phyloP scores from a whole-genome alignment of 2,113 vertebrate species.

The Chamaea fasciata region DNA sequence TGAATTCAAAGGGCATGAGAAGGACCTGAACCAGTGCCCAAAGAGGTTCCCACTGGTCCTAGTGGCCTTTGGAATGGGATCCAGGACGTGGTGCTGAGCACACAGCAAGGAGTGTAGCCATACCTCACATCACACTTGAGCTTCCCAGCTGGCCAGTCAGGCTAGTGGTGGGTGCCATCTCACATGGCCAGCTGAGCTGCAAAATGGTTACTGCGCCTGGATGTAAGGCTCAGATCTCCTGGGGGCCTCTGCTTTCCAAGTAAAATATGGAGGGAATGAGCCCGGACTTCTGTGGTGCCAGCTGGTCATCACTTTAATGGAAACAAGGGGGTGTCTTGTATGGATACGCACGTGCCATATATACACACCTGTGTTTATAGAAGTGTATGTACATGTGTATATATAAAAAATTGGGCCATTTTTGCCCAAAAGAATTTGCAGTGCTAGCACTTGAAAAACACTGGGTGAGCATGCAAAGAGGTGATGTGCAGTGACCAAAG shows the following conservation, averaged over 20 bases:
- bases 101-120: rapidly evolving
- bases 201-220: rapidly evolving
- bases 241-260: neutral
- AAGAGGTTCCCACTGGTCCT: neutral
- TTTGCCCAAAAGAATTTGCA: neutral
- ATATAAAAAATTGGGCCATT: rapidly evolving
- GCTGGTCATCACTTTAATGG: rapidly evolving
- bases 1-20: neutral
- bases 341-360: rapidly evolving
- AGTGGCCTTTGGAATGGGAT: neutral
- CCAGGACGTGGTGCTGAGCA: neutral
- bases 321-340: neutral
- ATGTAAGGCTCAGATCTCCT: neutral
- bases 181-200: neutral
- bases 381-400: rapidly evolving
- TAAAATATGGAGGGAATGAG: neutral
- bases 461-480: rapidly evolving
- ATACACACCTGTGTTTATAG: rapidly evolving
- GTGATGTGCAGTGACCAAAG: neutral
- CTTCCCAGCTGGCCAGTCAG: rapidly evolving
- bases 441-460: neutral
- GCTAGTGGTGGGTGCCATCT: no score
- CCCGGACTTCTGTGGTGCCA: neutral
- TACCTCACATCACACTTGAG: rapidly evolving
- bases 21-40: neutral